Evolutionary conservation across 1,140 invertebrate genomes (phyloP).

Genomic region (Carcinoscorpius rotundicauda): DNA sequence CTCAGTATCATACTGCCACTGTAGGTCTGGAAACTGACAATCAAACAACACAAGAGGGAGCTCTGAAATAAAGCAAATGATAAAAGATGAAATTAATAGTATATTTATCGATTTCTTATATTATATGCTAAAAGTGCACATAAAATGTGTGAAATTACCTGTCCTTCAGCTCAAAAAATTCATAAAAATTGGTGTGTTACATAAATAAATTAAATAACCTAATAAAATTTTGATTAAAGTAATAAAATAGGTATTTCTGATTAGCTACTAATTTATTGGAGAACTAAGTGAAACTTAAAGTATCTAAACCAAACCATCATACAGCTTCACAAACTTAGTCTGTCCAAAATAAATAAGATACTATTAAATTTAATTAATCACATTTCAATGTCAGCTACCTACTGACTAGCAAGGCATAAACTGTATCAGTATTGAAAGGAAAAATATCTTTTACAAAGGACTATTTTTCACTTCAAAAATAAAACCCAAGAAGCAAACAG

Average conservation of each 20-base stretch:
- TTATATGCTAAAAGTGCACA: not conserved
- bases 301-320: no score
- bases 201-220: not conserved
- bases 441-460: no score
- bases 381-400: no score
- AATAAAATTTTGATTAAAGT: not conserved
- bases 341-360: no score
- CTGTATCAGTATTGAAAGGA: no score
- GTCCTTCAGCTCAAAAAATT: not conserved
- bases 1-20: conserved; percentile 54
- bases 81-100: not conserved
- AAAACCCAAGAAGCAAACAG: no score
- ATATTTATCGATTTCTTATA: no score
- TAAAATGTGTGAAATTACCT: conserved; percentile 1
- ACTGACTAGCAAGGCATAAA: no score
- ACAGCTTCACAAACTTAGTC: no score
- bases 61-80: conserved; percentile 36
- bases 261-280: not conserved
- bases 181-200: not conserved
- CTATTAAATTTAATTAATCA: no score
- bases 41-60: conserved; percentile 77
- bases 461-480: no score
- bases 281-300: no score
- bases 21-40: conserved; percentile 44
- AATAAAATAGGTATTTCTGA: conserved; percentile 14